Percentiles rank a stretch among this genome's conserved stretches.
These are phyloP conservation scores for Cephalotes varians DNA, from an alignment of 2,888 invertebrate species.

Conservation along the genomic window DNA sequence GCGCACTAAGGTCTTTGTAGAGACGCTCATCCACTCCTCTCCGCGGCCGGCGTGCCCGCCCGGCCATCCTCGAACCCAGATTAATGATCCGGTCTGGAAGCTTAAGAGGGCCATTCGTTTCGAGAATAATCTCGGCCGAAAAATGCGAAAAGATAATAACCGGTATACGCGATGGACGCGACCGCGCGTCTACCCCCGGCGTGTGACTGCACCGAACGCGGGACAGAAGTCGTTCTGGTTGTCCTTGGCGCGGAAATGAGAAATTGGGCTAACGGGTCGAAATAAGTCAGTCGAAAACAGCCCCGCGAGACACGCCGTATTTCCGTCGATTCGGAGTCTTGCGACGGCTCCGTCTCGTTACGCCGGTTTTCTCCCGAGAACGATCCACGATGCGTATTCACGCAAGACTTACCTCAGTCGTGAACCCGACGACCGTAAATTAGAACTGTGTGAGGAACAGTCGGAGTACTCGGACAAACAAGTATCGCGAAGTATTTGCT, in stretches of 20 bases:
- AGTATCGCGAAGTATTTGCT: not conserved
- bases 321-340: constrained; percentile 25
- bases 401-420: constrained; percentile 17
- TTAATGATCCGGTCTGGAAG: constrained; percentile 71
- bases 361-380: not conserved
- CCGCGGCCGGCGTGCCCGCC: constrained; percentile 51
- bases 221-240: constrained; percentile 60
- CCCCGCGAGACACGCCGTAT: constrained; percentile 36
- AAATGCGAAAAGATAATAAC: constrained; percentile 74
- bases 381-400: not conserved
- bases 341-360: constrained; percentile 38
- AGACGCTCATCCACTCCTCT: constrained; percentile 47
- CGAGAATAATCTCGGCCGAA: constrained; percentile 73
- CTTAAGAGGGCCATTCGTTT: constrained; percentile 74
- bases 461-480: not conserved
- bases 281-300: constrained; percentile 63
- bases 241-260: constrained; percentile 73
- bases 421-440: constrained; percentile 31
- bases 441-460: constrained; percentile 27
- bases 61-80: constrained; percentile 70
- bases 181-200: constrained; percentile 38
- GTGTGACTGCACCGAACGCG: constrained; percentile 2
- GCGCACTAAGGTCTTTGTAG: constrained; percentile 52
- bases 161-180: constrained; percentile 49
- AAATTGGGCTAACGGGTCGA: constrained; percentile 76